Evolutionary conservation across 1,140 invertebrate species (phyloP), one percentile per base, ranked within the genome.

Genomic region (Drosophila asahinai): DNA sequence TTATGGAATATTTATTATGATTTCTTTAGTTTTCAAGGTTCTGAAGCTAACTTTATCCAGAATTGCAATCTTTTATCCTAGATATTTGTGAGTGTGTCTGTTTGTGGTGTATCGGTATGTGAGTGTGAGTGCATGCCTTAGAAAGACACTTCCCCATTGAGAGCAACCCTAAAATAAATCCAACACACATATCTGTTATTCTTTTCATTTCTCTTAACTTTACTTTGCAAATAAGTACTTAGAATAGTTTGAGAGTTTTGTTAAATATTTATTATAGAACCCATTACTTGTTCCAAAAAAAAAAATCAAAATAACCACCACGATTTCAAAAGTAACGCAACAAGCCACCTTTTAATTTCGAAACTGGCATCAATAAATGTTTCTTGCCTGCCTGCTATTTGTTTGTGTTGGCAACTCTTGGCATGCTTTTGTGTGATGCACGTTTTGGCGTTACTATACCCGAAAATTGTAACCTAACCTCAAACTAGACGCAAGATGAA

Each of bases 361-460:
- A 59, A 73, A 43, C 15, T 72, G 9, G 14, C 30, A 42, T 61
- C 25, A 22, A 61, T 61, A 73, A 22, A 51, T 49, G 38, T 73
- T 73, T 30, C 12, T 47, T 45, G 52, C 38, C 25, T 66, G 72
- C 54, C 25, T 66, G 72, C 54, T 52, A 33, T 75, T 79, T 73
- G 61, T 55, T 66, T 55, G 11, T 25, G 48, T 57, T 63, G 14
- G 49, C 65, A 76, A 49, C 22, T 51, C 36, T 43, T 45, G 19
- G 63, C 72, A 70, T 84, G 81, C 62, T 64, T 72, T 57, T 64
- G 54, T 80, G 12, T 38, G 30, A 48, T 57, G 67, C 67, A 71
- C 42, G 67, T 57, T 68, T 77, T 68, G 43, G 7, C 49, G 55
- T 77, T 62, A 60, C 63, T 77, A 73, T 77, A 77, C 73, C 11